A percentile compares a stretch with the other conserved stretches of the same genome.
Conservation (phyloP, 2,797 vertebrate genomes). For the Ctenopoma multispine region DNA sequence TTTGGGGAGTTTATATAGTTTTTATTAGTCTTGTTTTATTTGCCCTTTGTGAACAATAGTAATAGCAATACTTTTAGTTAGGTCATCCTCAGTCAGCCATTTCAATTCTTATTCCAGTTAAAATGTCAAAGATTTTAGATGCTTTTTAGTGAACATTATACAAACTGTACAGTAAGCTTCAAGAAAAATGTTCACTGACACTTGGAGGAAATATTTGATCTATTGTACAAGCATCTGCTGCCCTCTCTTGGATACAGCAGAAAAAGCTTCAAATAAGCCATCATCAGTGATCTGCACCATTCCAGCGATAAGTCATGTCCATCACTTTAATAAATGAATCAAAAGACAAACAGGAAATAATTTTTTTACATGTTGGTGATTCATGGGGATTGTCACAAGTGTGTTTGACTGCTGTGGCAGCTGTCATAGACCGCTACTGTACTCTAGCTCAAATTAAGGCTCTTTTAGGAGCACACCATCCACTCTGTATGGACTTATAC, state of each 20-base stretch:
- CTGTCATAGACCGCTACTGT: too few relatives aligned
- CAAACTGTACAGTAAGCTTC: not conserved
- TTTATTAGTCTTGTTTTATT: too few relatives aligned
- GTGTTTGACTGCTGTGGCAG: too few relatives aligned
- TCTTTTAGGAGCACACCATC: not conserved
- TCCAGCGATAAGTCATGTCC: not conserved
- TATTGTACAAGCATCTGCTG: slow-evolving; percentile 47
- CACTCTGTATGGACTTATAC: not conserved
- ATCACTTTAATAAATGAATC: not conserved
- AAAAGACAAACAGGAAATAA: too few relatives aligned
- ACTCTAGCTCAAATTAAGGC: not conserved
- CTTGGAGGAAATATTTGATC: not conserved
- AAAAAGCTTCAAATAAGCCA: not conserved
- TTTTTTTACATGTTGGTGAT: too few relatives aligned
- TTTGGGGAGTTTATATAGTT: too few relatives aligned
- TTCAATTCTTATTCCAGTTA: too few relatives aligned
- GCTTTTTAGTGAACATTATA: not conserved
- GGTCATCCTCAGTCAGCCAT: too few relatives aligned
- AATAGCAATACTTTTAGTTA: too few relatives aligned
- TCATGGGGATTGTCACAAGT: too few relatives aligned
- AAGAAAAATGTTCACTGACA: not conserved
- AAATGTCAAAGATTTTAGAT: not conserved
- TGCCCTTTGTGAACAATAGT: too few relatives aligned
- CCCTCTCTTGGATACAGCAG: slow-evolving; percentile 53
- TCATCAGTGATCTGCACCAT: not conserved